These are phyloP conservation scores for Myotis myotis DNA, from an alignment of 2,797 vertebrate genomes.

Conservation along the genomic window DNA sequence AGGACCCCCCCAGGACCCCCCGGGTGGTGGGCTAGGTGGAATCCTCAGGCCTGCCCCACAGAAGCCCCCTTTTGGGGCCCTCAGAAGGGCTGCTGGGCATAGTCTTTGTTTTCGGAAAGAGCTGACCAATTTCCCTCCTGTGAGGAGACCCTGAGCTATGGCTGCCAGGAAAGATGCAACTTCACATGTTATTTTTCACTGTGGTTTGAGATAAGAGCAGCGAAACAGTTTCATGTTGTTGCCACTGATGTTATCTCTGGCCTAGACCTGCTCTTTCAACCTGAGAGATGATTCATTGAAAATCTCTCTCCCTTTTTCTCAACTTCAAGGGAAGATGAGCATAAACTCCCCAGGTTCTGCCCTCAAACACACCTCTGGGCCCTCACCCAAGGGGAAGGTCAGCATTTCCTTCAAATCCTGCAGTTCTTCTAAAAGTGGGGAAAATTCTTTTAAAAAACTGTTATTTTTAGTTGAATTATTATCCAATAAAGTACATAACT, in stretches of 20 bases:
- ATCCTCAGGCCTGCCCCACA: neutral
- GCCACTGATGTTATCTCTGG: constrained; percentile 62
- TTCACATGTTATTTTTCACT: constrained; percentile 67
- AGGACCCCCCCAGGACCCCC: neutral
- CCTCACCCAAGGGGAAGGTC: neutral
- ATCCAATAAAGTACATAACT: neutral
- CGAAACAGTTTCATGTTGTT: constrained; percentile 44
- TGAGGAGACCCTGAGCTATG: constrained; percentile 6
- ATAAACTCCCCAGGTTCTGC: neutral
- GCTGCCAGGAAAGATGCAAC: constrained; percentile 65
- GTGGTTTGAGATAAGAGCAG: constrained; percentile 71
- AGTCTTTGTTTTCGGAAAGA: neutral
- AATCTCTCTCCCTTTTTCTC: constrained; percentile 40
- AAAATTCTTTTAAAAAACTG: neutral
- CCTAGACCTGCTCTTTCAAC: constrained; percentile 21
- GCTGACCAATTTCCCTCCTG: constrained; percentile 54
- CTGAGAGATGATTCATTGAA: constrained; percentile 42
- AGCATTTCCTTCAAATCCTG: neutral
- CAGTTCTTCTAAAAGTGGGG: neutral
- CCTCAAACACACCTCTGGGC: neutral
- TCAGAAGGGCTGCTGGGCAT: neutral
- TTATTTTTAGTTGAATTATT: neutral
- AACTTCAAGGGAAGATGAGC: constrained; percentile 32
- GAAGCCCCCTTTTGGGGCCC: neutral
- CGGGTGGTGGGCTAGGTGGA: constrained; percentile 23